A percentile compares a stretch with the other conserved stretches of the same genome.
These are phyloP conservation scores for Gymnarchus niloticus DNA, from an alignment of 2,113 vertebrate species.

Conservation along the genomic window DNA sequence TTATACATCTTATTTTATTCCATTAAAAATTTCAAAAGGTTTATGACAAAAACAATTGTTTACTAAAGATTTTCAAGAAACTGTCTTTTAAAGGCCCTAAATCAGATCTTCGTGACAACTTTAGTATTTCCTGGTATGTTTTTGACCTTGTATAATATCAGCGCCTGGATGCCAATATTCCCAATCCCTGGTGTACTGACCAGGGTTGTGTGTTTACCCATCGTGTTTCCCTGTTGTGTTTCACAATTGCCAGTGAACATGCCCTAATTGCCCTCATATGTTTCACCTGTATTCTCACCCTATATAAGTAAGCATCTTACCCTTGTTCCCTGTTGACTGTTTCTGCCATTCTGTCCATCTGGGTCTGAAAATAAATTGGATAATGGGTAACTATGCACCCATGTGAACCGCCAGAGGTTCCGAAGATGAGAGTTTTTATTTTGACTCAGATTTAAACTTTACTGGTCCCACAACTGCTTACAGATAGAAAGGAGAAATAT, in stretches of 20 bases:
- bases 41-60: background rate
- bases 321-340: no score
- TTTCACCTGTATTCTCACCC: no score
- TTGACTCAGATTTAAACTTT: background rate
- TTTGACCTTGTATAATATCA: no score
- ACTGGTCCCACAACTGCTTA: no score
- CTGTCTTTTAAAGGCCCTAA: background rate
- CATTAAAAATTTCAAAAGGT: background rate
- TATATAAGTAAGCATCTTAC: no score
- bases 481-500: background rate
- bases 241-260: no score
- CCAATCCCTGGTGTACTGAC: no score
- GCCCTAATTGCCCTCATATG: no score
- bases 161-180: no score
- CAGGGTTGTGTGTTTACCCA: no score
- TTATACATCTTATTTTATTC: background rate
- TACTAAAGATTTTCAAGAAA: background rate
- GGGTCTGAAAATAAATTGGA: background rate
- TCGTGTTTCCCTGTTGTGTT: no score
- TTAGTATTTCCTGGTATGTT: background rate
- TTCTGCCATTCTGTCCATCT: no score
- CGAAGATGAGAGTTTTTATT: background rate
- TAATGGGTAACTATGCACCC: background rate
- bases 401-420: background rate
- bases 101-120: background rate